Percentiles rank a stretch among this genome's conserved stretches.
Conservation (phyloP, 1,140 invertebrate species). For the Magallana angulata region DNA sequence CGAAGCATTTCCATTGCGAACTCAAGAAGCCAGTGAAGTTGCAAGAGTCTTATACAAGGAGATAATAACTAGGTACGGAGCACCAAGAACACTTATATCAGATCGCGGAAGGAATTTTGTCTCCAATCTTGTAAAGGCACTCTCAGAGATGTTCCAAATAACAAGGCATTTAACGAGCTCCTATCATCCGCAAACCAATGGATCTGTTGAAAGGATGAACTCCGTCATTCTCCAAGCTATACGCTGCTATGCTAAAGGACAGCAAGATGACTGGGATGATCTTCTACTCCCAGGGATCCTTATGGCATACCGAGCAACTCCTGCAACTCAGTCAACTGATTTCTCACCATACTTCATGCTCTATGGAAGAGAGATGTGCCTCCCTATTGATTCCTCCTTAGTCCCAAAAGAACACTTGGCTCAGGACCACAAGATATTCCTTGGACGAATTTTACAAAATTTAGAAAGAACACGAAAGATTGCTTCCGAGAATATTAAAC, state of each 20-base stretch:
- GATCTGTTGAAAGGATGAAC: conserved; percentile 43
- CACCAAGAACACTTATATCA: too few relatives aligned
- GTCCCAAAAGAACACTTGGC: conserved; percentile 40
- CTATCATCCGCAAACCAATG: conserved; percentile 58
- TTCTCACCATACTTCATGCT: conserved; percentile 15
- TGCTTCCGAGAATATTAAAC: not conserved
- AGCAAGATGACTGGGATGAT: conserved; percentile 55
- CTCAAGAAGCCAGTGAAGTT: conserved; percentile 53
- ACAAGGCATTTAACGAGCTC: too few relatives aligned
- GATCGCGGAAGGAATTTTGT: too few relatives aligned
- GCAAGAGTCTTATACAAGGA: too few relatives aligned
- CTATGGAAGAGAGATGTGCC: conserved; percentile 7
- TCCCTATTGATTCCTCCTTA: conserved; percentile 52
- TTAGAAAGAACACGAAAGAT: not conserved
- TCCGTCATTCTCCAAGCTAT: conserved; percentile 41
- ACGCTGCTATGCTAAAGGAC: conserved; percentile 43
- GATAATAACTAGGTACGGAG: too few relatives aligned
- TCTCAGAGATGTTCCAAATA: too few relatives aligned
- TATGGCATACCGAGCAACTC: conserved; percentile 48
- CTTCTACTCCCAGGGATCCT: conserved; percentile 47
- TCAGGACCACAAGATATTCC: conserved; percentile 1
- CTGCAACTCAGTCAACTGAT: conserved; percentile 26
- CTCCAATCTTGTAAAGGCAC: too few relatives aligned
- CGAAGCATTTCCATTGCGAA: conserved; percentile 54
- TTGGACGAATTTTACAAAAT: not conserved